Percentiles rank a stretch among this genome's conserved stretches.
These are phyloP conservation scores for Gymnogyps californianus DNA, from an alignment of 2,113 vertebrate species.

Conservation along the genomic window DNA sequence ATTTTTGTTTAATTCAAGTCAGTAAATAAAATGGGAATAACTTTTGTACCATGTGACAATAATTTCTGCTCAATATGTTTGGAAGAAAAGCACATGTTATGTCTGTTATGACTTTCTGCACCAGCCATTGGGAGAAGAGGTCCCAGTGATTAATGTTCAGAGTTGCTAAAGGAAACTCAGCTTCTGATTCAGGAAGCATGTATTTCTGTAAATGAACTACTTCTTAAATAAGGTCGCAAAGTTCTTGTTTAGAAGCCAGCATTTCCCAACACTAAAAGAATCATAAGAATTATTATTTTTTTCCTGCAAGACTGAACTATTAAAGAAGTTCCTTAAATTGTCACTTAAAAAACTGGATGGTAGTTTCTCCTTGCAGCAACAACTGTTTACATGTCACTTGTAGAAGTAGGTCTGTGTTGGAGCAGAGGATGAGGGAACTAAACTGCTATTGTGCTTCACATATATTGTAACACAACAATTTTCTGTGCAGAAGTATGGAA, in stretches of 20 bases:
- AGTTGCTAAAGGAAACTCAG: background rate
- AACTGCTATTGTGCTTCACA: background rate
- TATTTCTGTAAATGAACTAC: background rate
- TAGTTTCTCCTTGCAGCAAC: background rate
- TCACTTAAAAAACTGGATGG: background rate
- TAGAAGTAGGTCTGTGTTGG: background rate
- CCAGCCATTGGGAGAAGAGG: background rate
- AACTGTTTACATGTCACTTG: background rate
- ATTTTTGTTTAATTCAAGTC: slow-evolving; percentile 48
- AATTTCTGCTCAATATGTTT: slow-evolving; percentile 12
- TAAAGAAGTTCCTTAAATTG: background rate
- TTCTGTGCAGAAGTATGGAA: background rate
- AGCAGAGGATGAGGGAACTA: background rate
- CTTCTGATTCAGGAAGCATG: background rate
- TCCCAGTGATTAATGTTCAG: background rate
- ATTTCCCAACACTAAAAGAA: slow-evolving; percentile 15
- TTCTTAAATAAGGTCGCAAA: background rate
- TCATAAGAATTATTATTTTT: background rate
- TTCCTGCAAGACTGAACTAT: background rate
- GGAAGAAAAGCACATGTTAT: background rate
- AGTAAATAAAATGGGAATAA: slow-evolving; percentile 62
- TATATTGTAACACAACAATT: background rate
- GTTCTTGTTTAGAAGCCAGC: background rate
- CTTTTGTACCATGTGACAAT: slow-evolving; percentile 21
- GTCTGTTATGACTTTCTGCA: background rate